Evolutionary conservation across 2,797 vertebrate species (phyloP).

Genomic region (Aeoliscus strigatus): DNA sequence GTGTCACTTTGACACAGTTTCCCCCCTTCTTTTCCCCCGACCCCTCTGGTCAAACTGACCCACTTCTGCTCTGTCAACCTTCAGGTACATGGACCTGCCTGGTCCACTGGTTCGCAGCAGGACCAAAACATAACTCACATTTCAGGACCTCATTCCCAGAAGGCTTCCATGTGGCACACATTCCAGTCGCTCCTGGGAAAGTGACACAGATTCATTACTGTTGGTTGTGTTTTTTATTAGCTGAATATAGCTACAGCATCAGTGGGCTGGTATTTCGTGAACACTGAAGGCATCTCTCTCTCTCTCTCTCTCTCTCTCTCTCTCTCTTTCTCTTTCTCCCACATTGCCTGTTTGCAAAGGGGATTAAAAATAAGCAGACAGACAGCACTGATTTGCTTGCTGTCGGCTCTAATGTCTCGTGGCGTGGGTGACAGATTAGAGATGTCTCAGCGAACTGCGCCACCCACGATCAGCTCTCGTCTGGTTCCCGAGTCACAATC

Average conservation of each 20-base stretch:
- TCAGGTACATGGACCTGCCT: constrained; percentile 57
- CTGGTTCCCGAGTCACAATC: constrained; percentile 13
- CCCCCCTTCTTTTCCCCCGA: constrained; percentile 38
- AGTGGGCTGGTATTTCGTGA: constrained; percentile 16
- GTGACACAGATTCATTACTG: constrained; percentile 42
- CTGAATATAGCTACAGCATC: constrained; percentile 20
- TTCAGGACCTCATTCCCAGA: constrained; percentile 40
- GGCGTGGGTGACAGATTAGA: constrained; percentile 8
- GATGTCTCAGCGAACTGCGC: constrained; percentile 2
- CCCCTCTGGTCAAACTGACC: constrained; percentile 56
- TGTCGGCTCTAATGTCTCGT: constrained; percentile 8
- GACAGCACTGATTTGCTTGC: constrained; percentile 4
- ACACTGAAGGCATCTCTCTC: constrained; percentile 2
- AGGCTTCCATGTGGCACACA: constrained; percentile 49
- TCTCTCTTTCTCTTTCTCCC: no score
- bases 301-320: no score
- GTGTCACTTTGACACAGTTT: constrained; percentile 57
- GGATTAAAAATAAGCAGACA: no score
- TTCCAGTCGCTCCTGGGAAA: constrained; percentile 60
- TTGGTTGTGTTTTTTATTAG: constrained; percentile 30
- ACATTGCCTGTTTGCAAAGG: no score
- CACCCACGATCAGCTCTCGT: constrained; percentile 5
- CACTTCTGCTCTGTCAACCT: constrained; percentile 64
- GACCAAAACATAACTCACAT: constrained; percentile 57
- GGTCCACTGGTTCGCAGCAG: constrained; percentile 62